Percentiles rank a stretch among this genome's conserved stretches.
These are phyloP conservation scores for Onychomys arenicola DNA, from an alignment of 2,797 vertebrate species.

Conservation along the genomic window DNA sequence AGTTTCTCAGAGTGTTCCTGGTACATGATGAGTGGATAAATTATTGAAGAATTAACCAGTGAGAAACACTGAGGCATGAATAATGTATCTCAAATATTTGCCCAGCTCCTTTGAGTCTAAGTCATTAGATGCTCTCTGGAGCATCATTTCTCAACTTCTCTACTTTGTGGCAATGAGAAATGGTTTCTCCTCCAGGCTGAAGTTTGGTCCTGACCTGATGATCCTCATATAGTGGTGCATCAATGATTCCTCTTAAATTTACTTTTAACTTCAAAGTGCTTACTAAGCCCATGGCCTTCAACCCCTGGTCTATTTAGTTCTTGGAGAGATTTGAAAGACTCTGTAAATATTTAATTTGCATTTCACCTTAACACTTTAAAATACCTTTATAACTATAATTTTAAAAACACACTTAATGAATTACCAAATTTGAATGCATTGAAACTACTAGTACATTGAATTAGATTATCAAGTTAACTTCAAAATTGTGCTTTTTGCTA, in stretches of 20 bases:
- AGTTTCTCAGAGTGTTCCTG: not conserved
- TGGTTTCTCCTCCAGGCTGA: not conserved
- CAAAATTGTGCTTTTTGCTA: slow-evolving; percentile 1
- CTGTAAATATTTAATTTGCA: slow-evolving; percentile 40
- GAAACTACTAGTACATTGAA: not conserved
- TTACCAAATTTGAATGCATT: slow-evolving; percentile 38
- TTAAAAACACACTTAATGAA: not conserved
- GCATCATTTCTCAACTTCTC: slow-evolving; percentile 26
- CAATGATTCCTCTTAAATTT: slow-evolving; percentile 10
- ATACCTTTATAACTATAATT: not conserved
- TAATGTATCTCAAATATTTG: not conserved
- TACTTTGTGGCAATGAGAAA: slow-evolving; percentile 18
- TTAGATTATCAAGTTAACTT: slow-evolving; percentile 40
- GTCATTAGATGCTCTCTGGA: slow-evolving; percentile 26
- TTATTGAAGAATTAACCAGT: not conserved
- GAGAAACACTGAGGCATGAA: slow-evolving; percentile 17
- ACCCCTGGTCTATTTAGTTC: not conserved
- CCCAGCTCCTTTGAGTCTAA: not conserved
- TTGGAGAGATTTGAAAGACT: slow-evolving; percentile 1
- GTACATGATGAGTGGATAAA: not conserved
- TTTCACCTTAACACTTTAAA: slow-evolving; percentile 52
- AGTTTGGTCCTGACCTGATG: slow-evolving; percentile 29
- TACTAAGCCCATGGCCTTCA: not conserved
- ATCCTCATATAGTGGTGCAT: not conserved
- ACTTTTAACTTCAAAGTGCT: slow-evolving; percentile 39